Conservation (phyloP, 2,888 invertebrate species). For the Perdita meconis region DNA sequence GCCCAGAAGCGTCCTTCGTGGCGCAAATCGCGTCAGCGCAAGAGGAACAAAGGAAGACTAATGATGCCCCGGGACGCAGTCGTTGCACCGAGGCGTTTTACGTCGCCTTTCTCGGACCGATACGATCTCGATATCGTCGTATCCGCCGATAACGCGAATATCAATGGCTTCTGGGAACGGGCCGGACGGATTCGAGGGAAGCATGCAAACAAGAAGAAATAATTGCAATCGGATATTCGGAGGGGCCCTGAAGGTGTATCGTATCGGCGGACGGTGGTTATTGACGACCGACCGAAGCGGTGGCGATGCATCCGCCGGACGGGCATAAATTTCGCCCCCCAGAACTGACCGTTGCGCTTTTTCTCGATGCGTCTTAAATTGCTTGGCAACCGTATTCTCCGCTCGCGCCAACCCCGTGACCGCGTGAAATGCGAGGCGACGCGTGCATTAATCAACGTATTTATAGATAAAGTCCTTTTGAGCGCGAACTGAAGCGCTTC, state of each 20-base stretch:
- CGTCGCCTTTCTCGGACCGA: slow-evolving; percentile 38
- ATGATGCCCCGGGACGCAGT: slow-evolving; percentile 26
- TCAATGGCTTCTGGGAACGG: slow-evolving; percentile 61
- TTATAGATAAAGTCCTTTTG: slow-evolving; percentile 48
- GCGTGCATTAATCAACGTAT: slow-evolving; percentile 49
- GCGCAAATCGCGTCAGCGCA: background rate
- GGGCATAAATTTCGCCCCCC: slow-evolving; percentile 73
- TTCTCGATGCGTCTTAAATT: slow-evolving; percentile 60
- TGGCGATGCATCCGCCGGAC: slow-evolving; percentile 77
- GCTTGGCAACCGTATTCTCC: slow-evolving; percentile 59
- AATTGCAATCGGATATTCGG: slow-evolving; percentile 80
- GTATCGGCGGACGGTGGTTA: slow-evolving; percentile 77
- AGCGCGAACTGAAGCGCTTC: slow-evolving; percentile 42
- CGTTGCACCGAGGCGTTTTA: slow-evolving; percentile 35
- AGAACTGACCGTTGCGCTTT: slow-evolving; percentile 57
- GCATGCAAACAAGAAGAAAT: slow-evolving; percentile 77
- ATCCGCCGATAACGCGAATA: slow-evolving; percentile 58
- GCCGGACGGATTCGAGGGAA: slow-evolving; percentile 54
- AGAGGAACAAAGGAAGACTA: slow-evolving; percentile 2
- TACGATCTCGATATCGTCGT: slow-evolving; percentile 51
- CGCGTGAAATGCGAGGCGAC: slow-evolving; percentile 50
- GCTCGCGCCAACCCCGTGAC: slow-evolving; percentile 24
- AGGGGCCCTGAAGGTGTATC: slow-evolving; percentile 75
- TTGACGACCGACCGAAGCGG: slow-evolving; percentile 77
- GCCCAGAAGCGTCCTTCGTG: background rate